Base-by-base conservation (phyloP, 2,797 vertebrate genomes). In the Zalophus californianus region DNA sequence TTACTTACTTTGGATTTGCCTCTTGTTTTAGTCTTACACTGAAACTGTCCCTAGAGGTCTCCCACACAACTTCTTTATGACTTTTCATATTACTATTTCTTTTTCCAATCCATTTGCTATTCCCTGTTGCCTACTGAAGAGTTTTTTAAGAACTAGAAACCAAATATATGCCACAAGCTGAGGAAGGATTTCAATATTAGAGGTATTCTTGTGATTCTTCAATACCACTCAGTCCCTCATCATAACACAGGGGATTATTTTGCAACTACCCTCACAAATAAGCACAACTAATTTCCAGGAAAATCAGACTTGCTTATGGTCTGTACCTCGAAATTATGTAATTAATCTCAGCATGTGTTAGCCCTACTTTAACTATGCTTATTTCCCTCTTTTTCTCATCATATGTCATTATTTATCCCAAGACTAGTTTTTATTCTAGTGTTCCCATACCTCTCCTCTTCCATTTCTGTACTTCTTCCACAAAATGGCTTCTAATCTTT, bases 141-240 rank as follows among this genome's bases (percentile, higher is more conserved):
- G 18, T 78, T 96, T 96, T 95, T 90, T 96, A 97, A 91, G 86
- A 96, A 89, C 93, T 60, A 62, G n/a, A 95, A 35, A 96, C 73
- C 62, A 96, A 97, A 96, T 56, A 48, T 83, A 84, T 77, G 68
- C 79, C 79, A 95, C 70, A 80, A 89, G 52, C 70, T 90, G 68
- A 89, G 38, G 54, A 54, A 94, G 48, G 48, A 91, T 95, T 96
- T 97, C 78, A 92, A 97, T 79, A 96, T 77, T 72, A 89, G 52
- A 94, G 35, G n/a, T 25, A 80, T 92, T 94, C 84, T 54, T 79
- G 68, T n/a, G 56, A 91, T 92, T 95, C 85, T 95, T 93, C 77
- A 82, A 62, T 27, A 91, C 62, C 32, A 89, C 14, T 86, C 54
- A 66, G 68, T 88, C 68, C 27, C 35, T 94, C 85, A 87, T 68